A percentile compares a stretch with the other conserved stretches of the same genome.
These are phyloP conservation scores for Trachelus iudaicus DNA, from an alignment of 2,888 invertebrate genomes.

Conservation along the genomic window DNA sequence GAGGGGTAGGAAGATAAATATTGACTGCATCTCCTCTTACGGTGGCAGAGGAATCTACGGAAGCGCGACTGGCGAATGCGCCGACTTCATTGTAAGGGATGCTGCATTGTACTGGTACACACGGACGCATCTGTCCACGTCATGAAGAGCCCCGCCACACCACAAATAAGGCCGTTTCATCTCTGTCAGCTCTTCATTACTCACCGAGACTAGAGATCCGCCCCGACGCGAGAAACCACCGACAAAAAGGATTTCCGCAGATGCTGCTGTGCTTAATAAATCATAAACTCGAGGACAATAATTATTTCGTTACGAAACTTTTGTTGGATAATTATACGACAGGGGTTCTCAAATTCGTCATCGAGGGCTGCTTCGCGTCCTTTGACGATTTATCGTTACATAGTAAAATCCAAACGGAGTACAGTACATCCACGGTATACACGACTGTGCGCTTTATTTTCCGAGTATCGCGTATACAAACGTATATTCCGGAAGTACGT, in stretches of 20 bases:
- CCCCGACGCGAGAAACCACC: constrained; percentile 23
- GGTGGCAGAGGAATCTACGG: constrained; percentile 28
- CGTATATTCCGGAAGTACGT: background rate
- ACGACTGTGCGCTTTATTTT: background rate
- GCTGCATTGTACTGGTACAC: constrained; percentile 9
- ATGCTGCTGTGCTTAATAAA: constrained; percentile 26
- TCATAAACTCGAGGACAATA: constrained; percentile 21
- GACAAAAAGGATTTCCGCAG: constrained; percentile 35
- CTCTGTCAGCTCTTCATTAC: constrained; percentile 49
- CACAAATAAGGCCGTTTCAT: constrained; percentile 48
- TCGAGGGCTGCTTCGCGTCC: background rate
- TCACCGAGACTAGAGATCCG: constrained; percentile 25
- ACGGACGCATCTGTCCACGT: constrained; percentile 19
- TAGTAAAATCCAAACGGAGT: background rate
- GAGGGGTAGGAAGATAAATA: constrained; percentile 31
- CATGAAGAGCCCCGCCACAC: constrained; percentile 16
- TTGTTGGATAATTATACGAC: constrained; percentile 7
- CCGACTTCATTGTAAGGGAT: constrained; percentile 7
- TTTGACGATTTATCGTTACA: background rate
- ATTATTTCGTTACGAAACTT: constrained; percentile 10
- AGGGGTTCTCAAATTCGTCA: background rate
- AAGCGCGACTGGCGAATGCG: constrained; percentile 25
- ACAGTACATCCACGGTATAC: background rate
- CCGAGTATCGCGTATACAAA: background rate
- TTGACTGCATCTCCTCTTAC: constrained; percentile 34